These are phyloP conservation scores for Bos taurus DNA, from an alignment of 2,113 vertebrate species.

Conservation along the genomic window DNA sequence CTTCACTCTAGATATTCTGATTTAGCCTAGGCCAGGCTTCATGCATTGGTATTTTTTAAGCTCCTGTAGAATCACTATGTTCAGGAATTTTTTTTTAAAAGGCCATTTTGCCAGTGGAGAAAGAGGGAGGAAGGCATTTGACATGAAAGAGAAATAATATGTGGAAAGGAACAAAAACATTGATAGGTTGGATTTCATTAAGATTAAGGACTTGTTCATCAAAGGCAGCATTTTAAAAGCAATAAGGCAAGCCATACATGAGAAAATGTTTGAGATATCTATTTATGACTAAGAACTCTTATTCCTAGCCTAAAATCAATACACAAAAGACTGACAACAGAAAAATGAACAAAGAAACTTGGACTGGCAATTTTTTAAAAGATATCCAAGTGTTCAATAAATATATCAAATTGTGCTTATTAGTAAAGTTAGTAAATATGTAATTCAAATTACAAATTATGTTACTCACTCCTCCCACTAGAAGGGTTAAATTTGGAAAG, in stretches of 20 bases:
- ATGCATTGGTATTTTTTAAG: not conserved
- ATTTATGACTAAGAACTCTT: not conserved
- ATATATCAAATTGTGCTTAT: not conserved
- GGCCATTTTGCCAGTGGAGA: not conserved
- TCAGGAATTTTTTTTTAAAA: not conserved
- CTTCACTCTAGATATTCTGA: not conserved
- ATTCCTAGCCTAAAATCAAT: not conserved
- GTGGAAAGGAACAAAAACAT: not conserved
- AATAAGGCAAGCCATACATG: not conserved
- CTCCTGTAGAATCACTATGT: not conserved
- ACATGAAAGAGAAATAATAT: not conserved
- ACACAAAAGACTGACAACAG: not conserved
- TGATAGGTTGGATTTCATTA: not conserved
- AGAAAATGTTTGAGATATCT: not conserved
- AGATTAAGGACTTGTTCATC: not conserved
- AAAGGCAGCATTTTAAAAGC: not conserved
- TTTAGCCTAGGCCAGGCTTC: not conserved
- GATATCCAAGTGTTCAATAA: not conserved
- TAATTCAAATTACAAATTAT: not conserved
- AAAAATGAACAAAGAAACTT: not conserved
- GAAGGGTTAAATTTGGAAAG: not conserved
- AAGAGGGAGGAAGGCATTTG: not conserved
- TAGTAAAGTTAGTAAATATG: not conserved
- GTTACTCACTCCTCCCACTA: not conserved
- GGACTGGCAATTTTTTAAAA: not conserved